Evolutionary conservation across 23 tunicate species (phyloP), one percentile per base, ranked within the genome.

Genomic region (Botrylloides violaceus): DNA sequence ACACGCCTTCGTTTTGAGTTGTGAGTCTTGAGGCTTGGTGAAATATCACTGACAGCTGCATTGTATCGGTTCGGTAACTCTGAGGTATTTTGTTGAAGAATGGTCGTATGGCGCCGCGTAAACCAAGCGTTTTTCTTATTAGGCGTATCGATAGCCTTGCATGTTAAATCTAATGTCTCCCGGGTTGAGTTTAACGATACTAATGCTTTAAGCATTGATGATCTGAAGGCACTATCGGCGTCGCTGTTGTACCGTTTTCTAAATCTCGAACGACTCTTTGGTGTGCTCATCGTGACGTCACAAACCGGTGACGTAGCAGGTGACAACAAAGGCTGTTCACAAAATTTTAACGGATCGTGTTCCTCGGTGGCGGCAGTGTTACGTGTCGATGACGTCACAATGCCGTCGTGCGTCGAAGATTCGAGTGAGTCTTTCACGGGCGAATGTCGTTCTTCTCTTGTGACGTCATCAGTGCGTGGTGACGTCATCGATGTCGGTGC

Each of bases 21-120:
- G n/a, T n/a, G n/a, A n/a, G n/a, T n/a, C n/a, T n/a, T n/a, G n/a
- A n/a, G n/a, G n/a, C n/a, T n/a, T n/a, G n/a, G n/a, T n/a, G n/a
- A n/a, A n/a, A n/a, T n/a, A n/a, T n/a, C n/a, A 60, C 32, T 22
- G 74, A 68, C 74, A 68, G 74, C 74, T 68, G 74, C 74, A 68
- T 68, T 43, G 53, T 43, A 43, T 15, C 15, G 53, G 53, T 43
- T 43, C 15, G 53, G 15, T 43, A 43, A 43, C 15, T 9, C 12
- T 15, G 53, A 7, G 53, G 53, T 7, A 43, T 43, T 9, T 15
- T 43, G 53, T 15, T 9, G 53, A 43, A 43, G 53, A 43, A 9
- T n/a, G n/a, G n/a, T n/a, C n/a, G n/a, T n/a, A n/a, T n/a, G n/a
- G n/a, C n/a, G n/a, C n/a, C n/a, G n/a, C n/a, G n/a, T n/a, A n/a